A percentile compares a stretch with the other conserved stretches of the same genome.
phyloP scores from a whole-genome alignment of 2,888 invertebrate species.

The Dichetophora obliterata region DNA sequence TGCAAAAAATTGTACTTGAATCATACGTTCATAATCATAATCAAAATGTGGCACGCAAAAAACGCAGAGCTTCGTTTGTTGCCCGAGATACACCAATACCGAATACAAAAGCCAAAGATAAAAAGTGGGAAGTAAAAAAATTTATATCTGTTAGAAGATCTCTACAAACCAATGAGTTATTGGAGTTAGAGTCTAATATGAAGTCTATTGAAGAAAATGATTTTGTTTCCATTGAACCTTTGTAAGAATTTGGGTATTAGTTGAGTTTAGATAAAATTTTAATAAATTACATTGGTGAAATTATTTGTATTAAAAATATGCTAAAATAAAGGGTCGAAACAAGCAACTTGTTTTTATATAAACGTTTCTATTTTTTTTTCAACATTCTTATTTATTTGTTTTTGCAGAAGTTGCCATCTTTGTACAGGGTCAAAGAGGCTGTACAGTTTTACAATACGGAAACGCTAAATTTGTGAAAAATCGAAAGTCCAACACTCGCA shows the following conservation, averaged over 20 bases:
- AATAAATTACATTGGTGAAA: too few species aligned
- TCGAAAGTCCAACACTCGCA: constrained; percentile 64
- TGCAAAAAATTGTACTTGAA: constrained; percentile 66
- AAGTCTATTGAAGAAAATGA: constrained; percentile 12
- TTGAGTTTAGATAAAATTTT: too few species aligned
- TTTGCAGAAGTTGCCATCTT: constrained; percentile 66
- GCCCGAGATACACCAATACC: background rate
- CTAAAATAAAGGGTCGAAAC: too few species aligned
- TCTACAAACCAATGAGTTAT: constrained; percentile 8
- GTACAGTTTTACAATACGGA: constrained; percentile 60
- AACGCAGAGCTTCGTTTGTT: constrained; percentile 48
- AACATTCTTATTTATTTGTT: background rate
- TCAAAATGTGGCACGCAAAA: constrained; percentile 60
- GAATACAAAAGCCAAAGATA: background rate
- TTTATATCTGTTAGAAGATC: background rate
- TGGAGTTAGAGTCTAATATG: background rate
- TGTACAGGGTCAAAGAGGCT: constrained; percentile 67
- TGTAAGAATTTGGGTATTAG: background rate
- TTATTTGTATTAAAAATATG: too few species aligned
- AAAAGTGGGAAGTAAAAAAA: constrained; percentile 3
- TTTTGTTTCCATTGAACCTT: background rate
- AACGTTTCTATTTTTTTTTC: background rate
- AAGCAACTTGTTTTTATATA: too few species aligned
- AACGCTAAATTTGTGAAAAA: constrained; percentile 68
- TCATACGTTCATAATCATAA: constrained; percentile 66